Conservation (phyloP, 2,113 vertebrate genomes). For the Anarhynchus alexandrinus region DNA sequence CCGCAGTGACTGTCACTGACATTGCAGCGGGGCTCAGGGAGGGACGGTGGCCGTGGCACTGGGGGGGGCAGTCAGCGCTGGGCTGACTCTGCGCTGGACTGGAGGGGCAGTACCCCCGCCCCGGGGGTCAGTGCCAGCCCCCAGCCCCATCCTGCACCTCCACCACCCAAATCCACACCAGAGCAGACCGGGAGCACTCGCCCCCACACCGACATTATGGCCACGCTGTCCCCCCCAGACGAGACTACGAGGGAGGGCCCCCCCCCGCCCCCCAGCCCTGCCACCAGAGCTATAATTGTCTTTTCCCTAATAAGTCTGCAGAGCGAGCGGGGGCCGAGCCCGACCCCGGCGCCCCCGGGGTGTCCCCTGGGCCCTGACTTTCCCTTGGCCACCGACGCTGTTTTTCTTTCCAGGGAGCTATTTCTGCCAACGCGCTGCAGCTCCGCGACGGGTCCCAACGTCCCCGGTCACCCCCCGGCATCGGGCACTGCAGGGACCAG, state of each 20-base stretch:
- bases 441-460: rapidly evolving
- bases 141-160: no score
- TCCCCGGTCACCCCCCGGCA: background rate
- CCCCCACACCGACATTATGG: no score
- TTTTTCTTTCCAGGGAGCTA: slow-evolving; percentile 11
- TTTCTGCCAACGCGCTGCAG: background rate
- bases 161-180: no score
- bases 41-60: background rate
- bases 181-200: no score
- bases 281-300: background rate
- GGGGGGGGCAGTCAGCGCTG: no score
- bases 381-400: background rate
- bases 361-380: background rate
- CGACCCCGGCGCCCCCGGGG: background rate
- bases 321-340: background rate
- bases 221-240: no score
- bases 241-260: no score
- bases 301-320: background rate
- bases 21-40: background rate
- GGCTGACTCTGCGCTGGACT: no score
- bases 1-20: background rate
- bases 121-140: no score
- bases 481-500: background rate
- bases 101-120: no score
- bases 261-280: no score